Evolutionary conservation across 2,888 invertebrate genomes (phyloP).

Genomic region (Lycaena phlaeas): DNA sequence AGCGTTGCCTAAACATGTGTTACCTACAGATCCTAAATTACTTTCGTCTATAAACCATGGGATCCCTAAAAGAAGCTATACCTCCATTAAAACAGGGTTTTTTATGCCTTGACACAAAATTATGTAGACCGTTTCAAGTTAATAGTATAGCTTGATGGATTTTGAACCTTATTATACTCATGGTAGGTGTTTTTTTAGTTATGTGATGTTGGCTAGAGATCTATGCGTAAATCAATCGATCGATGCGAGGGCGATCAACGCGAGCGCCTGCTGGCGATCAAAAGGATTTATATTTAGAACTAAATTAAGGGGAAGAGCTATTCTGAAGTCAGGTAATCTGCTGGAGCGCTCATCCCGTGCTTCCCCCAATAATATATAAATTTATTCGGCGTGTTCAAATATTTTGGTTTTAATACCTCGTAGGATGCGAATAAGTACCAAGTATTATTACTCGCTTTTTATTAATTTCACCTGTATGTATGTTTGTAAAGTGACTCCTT

Average conservation of each 20-base stretch:
- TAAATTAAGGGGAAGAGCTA: constrained; percentile 34
- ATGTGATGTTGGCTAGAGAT: constrained; percentile 19
- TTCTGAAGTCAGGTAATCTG: background rate
- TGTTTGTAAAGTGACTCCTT: too few relatives aligned
- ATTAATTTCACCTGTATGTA: too few relatives aligned
- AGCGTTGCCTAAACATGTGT: constrained; percentile 5
- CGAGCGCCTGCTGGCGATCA: constrained; percentile 55
- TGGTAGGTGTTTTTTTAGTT: constrained; percentile 9
- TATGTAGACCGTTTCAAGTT: background rate
- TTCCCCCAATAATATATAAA: too few relatives aligned
- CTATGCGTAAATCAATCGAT: constrained; percentile 63
- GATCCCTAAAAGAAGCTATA: background rate
- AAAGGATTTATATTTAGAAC: constrained; percentile 45
- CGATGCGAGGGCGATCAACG: constrained; percentile 43
- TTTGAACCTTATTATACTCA: background rate
- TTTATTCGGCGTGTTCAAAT: too few relatives aligned
- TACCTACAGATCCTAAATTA: constrained; percentile 6
- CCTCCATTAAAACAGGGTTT: background rate
- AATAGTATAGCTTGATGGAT: background rate
- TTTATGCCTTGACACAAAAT: background rate
- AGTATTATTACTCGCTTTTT: too few relatives aligned
- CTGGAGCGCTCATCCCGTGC: background rate
- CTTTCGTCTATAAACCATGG: background rate
- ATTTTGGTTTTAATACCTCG: too few relatives aligned
- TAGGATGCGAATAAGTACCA: too few relatives aligned